Evolutionary conservation across 2,113 vertebrate species (phyloP), one percentile per base, ranked within the genome.

Genomic region (Neogobius melanostomus): DNA sequence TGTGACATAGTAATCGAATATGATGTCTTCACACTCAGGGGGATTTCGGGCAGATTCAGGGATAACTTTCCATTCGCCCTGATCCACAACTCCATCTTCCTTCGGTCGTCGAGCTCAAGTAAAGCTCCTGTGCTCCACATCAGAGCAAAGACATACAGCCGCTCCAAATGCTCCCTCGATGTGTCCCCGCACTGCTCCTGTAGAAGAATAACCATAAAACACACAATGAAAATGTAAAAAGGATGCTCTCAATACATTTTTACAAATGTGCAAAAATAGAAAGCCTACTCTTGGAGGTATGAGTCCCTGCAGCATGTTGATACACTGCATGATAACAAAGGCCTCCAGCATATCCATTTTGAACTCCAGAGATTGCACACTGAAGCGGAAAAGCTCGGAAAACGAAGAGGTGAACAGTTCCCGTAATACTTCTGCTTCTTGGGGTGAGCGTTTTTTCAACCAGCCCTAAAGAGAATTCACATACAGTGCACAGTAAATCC

Each of bases 101-200:
- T 85, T 50, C 96, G 91, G 78, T 96, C 95, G 0, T 94, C 95
- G 62, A 90, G 80, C 69, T 98, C 97, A 56, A 99, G 87, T 48
- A 94, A 54, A 0, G 98, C 96, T 12, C 98, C 97, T 0, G 95
- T 6, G 43, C 98, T 98, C 97, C 98, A 99, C 95, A 98, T 95
- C 42, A 99, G 91, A 8, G 96, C 93, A 64, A 99, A 98, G 62
- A 96, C n/a, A 7, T 96, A 98, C 9, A 99, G 87, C 5, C 94
- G 91, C 83, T 93, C 95, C 91, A 98, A 81, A 82, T 95, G 92
- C 59, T 91, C 92, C 3, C 80, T 71, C 2, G 91, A 88, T 49
- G 95, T 57, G 70, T 99, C 95, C 0, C 87, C 90, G 11, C 92
- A 89, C 78, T 95, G 94, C 7, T 99, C 97, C 98, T 98, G 79